Base-by-base conservation (phyloP, 2,797 vertebrate species). In the Myiothlypis chrysogaster region DNA sequence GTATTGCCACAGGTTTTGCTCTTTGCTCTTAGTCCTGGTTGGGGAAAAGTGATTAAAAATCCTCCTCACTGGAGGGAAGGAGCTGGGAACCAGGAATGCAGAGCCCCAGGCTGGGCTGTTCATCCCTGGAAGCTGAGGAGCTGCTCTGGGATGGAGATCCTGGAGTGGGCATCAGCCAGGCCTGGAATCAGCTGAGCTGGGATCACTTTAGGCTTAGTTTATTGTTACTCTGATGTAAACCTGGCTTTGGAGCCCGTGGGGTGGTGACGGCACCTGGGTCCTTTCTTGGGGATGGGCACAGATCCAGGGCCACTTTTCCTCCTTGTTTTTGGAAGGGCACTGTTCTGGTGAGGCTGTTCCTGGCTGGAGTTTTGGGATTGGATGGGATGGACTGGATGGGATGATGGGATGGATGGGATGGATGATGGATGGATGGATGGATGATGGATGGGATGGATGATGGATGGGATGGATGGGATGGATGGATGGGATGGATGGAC, bases 1-100 rank as follows among this genome's bases (percentile, higher is more conserved):
- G 46, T 73, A 10, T 86, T 91, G 94, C 86, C 90, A 39, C 88
- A 49, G 88, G 78, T 95, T 96, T 76, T 94, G 76, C 72, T 91
- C 64, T 94, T 95, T 88, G 55, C 81, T 81, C 72, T 78, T 52
- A 10, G 4, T 79, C 27, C 59, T 72, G 88, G 68, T 66, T 66
- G 72, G 60, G 87, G 75, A 64, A 23, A 37, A 39, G 88, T 59
- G 83, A 84, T 89, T 85, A 52, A 94, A 95, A 96, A 4, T 65
- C 28, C 24, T 52, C 55, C 59, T 95, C 5, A 6, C 8, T 56
- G 71, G 24, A 50, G 76, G 66, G 89, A 78, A 22, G 2, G 87
- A 85, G 11, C 55, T 44, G 85, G 3, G 39, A 75, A 52, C 25
- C 7, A 13, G 46, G 39, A 34, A 0, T 39, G 60, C 39, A 34